Percentiles rank a stretch among this genome's conserved stretches.
phyloP scores from a whole-genome alignment of 2,797 vertebrate species.

The Ceryle rudis region DNA sequence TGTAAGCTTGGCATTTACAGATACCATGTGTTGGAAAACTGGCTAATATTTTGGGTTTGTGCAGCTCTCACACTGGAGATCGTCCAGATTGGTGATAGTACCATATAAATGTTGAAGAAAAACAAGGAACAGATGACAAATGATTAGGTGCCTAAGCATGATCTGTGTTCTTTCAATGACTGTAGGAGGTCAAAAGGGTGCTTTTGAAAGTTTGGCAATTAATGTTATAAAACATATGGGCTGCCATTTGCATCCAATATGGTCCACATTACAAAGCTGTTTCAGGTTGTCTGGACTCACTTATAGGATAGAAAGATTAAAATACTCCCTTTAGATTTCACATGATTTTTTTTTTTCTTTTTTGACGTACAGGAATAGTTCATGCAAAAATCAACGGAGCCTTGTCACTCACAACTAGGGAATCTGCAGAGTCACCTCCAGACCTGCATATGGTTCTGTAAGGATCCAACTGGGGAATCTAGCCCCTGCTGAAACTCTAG shows the following conservation, averaged over 20 bases:
- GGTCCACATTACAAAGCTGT: slow-evolving; percentile 23
- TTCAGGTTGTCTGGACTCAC: slow-evolving; percentile 25
- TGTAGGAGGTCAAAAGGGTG: not conserved
- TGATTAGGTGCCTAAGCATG: slow-evolving; percentile 4
- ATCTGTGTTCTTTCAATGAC: slow-evolving; percentile 2
- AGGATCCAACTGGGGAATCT: not conserved
- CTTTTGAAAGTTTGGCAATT: slow-evolving; percentile 29
- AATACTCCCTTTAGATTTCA: not conserved
- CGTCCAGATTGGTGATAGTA: slow-evolving; percentile 23
- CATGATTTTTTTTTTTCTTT: not conserved
- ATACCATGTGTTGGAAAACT: slow-evolving; percentile 1
- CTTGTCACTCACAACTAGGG: not conserved
- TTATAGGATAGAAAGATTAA: not conserved
- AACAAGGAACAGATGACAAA: slow-evolving; percentile 37
- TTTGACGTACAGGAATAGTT: not conserved
- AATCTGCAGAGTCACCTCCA: not conserved
- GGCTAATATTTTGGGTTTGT: not conserved
- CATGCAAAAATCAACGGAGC: not conserved
- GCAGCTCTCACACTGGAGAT: slow-evolving; percentile 10
- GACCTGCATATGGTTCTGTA: not conserved
- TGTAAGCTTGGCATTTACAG: slow-evolving; percentile 36
- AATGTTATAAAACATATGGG: slow-evolving; percentile 38
- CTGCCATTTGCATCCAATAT: slow-evolving; percentile 46
- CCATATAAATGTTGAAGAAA: not conserved
- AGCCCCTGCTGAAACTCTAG: not conserved